These are phyloP conservation scores for Natator depressus DNA, from an alignment of 2,113 vertebrate genomes.

Conservation along the genomic window DNA sequence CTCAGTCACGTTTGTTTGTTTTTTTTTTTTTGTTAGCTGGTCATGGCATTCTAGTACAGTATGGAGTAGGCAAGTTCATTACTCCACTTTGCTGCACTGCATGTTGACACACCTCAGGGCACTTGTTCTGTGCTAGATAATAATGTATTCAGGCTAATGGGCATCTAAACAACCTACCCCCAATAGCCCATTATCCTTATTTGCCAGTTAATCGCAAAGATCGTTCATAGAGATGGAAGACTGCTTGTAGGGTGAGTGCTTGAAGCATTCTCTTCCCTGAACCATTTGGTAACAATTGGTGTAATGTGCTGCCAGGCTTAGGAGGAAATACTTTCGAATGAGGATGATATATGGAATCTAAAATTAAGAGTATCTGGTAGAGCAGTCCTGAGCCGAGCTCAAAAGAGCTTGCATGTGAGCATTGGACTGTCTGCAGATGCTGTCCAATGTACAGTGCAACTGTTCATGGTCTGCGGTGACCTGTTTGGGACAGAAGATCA, in stretches of 20 bases:
- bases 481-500: background rate
- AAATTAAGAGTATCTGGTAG: background rate
- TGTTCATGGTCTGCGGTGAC: background rate
- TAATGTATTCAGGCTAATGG: background rate
- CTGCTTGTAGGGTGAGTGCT: background rate
- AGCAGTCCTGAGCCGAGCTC: background rate
- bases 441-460: background rate
- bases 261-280: background rate
- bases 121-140: rapidly evolving
- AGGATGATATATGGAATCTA: background rate
- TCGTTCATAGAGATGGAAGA: background rate
- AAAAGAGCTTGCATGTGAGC: background rate
- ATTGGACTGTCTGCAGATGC: background rate
- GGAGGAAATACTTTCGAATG: background rate
- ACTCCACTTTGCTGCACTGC: background rate
- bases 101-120: rapidly evolving
- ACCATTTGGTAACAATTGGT: background rate
- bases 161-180: background rate
- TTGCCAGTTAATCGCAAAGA: background rate
- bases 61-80: background rate
- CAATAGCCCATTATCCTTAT: background rate
- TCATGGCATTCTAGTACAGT: rapidly evolving
- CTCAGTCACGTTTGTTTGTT: background rate
- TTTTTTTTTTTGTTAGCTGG: background rate
- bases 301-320: background rate